Base-by-base conservation (phyloP, 2,113 vertebrate genomes). In the Chloropsis hardwickii region DNA sequence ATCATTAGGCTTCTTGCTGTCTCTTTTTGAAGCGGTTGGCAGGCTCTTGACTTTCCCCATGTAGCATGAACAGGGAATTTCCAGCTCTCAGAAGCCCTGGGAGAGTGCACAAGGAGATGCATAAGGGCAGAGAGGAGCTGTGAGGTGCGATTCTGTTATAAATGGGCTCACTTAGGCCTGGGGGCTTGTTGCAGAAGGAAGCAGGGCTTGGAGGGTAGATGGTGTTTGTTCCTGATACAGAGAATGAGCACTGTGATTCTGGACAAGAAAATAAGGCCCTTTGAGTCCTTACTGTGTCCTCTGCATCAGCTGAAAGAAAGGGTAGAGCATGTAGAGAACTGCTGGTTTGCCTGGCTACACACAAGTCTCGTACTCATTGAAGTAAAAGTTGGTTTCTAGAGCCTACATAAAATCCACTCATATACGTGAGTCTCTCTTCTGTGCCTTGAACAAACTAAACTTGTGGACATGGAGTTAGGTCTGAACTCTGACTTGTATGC, bases 361-460 rank as follows among this genome's bases (percentile, higher is more conserved):
- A 1, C 2, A 0, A 6, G 7, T 48, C 13, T 62, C 2, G 0
- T 69, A 21, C 50, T 60, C 28, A 25, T 0, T 23, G 31, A 87
- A 57, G 37, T 51, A 60, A 35, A 66, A 50, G 19, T 47, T 82
- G 33, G 9, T 80, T 94, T 90, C 45, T 48, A 27, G 78, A 87
- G 15, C 16, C 50, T 54, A 7, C 4, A 2, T 70, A 74, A 91
- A 74, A 70, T 62, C 35, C 24, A 39, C 22, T 28, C 2, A 1
- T 37, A 3, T 37, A 8, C 37, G 40, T 11, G 21, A 33, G 33
- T 78, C 48, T 27, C 11, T 95, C 21, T 14, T 84, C 29, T 66
- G 6, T 50, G 11, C 45, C n/a, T 50, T 62, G 50, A 9, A 37
- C 2, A 1, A 61, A 53, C 28, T 53, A 27, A 70, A 47, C 12